Evolutionary conservation across 2,888 invertebrate genomes (phyloP), one percentile per base, ranked within the genome.

Genomic region (Pomacea canaliculata): DNA sequence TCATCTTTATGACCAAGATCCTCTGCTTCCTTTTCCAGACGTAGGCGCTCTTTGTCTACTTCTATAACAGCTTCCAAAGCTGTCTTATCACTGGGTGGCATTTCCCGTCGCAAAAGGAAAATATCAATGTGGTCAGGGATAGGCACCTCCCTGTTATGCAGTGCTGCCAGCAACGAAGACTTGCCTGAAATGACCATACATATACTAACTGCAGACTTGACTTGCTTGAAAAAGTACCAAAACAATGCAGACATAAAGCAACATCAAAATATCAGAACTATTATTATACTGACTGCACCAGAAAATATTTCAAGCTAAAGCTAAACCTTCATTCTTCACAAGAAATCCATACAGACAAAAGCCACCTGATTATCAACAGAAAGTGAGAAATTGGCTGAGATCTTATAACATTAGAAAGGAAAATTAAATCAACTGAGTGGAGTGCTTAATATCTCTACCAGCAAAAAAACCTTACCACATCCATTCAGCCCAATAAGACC

Each of bases 401-500:
- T 37, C 37, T 5, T 5, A 37, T 37, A 37, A 37, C 37, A 37
- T 37, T 37, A 37, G 37, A 37, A 37, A 37, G 37, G 37, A 37
- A 37, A 37, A 37, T 37, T 37, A 37, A 37, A 37, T 37, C 37
- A 37, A 37, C 5, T 37, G 37, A 37, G 37, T 5, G 37, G 37
- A 37, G 37, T 5, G 5, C 5, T 37, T 37, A 37, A 37, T 5
- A 37, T 13, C 16, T 56, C 51, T 56, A 56, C 16, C 63, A 62
- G 63, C n/a, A 2, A 49, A 8, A 27, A 23, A 27, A 76, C 83
- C 93, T 87, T 92, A 93, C 99, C 99, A 91, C 97, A 96, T 83
- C 99, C 99, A 91, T 99, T 99, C n/a, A 96, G 93, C 73, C 99
- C 99, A 84, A 99, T 94, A 16, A 99, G 93, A 84, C 99, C 99